Conservation (phyloP, 1,140 invertebrate species). For the Drosophila pseudoobscura region DNA sequence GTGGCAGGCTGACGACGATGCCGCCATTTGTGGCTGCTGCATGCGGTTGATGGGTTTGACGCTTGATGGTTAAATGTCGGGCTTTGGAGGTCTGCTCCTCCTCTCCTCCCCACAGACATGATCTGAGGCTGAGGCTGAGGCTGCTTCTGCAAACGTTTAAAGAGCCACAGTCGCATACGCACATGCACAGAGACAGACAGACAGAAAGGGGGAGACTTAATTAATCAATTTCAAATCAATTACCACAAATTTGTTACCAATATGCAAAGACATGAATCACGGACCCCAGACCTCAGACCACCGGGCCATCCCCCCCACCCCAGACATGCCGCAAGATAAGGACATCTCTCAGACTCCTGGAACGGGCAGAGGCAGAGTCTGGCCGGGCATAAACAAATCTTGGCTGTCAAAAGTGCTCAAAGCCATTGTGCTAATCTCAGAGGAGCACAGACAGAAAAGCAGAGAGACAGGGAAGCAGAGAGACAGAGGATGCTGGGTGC, state of each 20-base stretch:
- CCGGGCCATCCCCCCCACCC: constrained; percentile 8
- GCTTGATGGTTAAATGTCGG: no score
- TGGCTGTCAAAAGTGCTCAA: constrained; percentile 81
- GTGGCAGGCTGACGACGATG: constrained; percentile 24
- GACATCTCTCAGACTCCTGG: constrained; percentile 8
- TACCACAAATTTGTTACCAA: constrained; percentile 82
- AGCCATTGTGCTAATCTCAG: constrained; percentile 79
- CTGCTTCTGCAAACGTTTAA: neutral
- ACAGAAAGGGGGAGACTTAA: constrained; percentile 49
- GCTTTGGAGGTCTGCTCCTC: no score
- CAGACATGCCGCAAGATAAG: constrained; percentile 1
- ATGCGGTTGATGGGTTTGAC: constrained; percentile 30
- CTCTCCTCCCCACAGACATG: no score
- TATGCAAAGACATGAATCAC: constrained; percentile 80
- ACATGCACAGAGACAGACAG: neutral
- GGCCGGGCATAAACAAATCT: constrained; percentile 73
- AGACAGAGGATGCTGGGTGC: constrained; percentile 12
- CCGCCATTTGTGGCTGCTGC: constrained; percentile 49
- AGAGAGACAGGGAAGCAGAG: constrained; percentile 9
- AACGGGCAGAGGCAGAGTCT: neutral
- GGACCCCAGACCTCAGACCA: neutral
- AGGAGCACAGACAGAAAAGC: neutral
- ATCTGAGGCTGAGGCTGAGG: neutral
- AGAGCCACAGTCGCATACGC: no score
- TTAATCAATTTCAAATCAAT: constrained; percentile 82